Conservation (phyloP, 2,888 invertebrate genomes). For the Eupithecia exiguata region DNA sequence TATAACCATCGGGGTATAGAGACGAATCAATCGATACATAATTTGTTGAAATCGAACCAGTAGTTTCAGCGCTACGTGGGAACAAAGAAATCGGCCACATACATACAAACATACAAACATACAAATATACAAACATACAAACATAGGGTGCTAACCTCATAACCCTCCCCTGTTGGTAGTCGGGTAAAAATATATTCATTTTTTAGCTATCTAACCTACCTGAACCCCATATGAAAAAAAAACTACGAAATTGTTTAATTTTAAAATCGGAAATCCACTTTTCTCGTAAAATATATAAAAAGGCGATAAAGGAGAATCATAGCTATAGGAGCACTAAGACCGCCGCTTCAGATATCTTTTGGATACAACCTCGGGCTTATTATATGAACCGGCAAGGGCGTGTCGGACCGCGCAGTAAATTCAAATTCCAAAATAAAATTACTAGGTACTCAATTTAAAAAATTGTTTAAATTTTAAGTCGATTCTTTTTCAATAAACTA, state of each 20-base stretch:
- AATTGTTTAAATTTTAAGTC: no score
- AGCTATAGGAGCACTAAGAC: slow-evolving; percentile 28
- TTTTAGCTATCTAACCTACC: neutral
- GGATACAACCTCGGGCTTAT: slow-evolving; percentile 18
- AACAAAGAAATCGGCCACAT: no score
- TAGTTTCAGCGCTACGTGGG: no score
- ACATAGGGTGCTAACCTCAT: no score
- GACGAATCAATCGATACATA: no score
- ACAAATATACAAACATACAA: no score
- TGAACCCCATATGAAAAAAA: neutral
- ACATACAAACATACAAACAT: no score
- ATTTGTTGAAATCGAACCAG: no score
- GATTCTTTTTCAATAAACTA: no score
- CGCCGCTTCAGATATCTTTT: slow-evolving; percentile 24
- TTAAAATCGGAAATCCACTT: slow-evolving; percentile 10
- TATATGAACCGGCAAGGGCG: neutral
- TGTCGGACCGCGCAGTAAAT: neutral
- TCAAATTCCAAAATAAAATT: neutral
- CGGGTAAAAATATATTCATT: no score
- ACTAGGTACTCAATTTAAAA: neutral
- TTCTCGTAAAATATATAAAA: slow-evolving; percentile 31
- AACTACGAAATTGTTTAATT: neutral
- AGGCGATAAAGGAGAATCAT: slow-evolving; percentile 9
- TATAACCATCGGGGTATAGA: no score
- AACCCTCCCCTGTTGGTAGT: no score